Base-by-base conservation (phyloP, 1,140 invertebrate genomes). In the Pissodes strobi region DNA sequence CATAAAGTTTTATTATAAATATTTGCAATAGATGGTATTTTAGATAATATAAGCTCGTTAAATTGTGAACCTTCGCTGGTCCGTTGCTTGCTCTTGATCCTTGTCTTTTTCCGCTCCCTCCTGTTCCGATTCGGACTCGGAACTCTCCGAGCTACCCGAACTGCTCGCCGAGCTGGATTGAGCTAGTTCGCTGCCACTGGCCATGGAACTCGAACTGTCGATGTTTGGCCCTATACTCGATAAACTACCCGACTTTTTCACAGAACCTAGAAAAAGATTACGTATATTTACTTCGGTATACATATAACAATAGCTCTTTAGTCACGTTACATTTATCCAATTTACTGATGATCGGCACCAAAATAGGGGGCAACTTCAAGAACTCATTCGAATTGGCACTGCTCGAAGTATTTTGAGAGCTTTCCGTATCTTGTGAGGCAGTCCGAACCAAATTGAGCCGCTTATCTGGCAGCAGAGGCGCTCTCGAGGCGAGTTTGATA, bases 141-240 rank as follows among this genome's bases (percentile, higher is more conserved):
- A 69, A 13, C 38, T 61, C n/a, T 66, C 39, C 0, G 64, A 62
- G 18, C 39, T 57, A 46, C 34, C 46, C 2, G 67, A 65, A 43
- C 59, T 62, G 13, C 15, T 55, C n/a, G 62, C 59, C 8, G 45
- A 48, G 27, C 49, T 61, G 10, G 58, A 56, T 10, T 55, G 60
- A n/a, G 43, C 56, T 21, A 12, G 30, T 53, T 73, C 72, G 17
- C 58, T 74, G 12, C 74, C 73, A 39, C 68, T 69, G 9, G 69
- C 65, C 43, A 78, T 62, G 4, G 85, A 87, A 69, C 86, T 87
- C 10, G 86, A 86, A 51, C 86, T 88, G 76, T 89, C 85, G 6
- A 87, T 79, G 62, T 87, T 83, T 15, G 85, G 86, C 25, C 86
- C 86, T 15, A 87, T 88, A 64, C 87, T 89, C 0, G 86, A 87